Conservation (phyloP, 2,113 vertebrate species). For the Jaculus jaculus region DNA sequence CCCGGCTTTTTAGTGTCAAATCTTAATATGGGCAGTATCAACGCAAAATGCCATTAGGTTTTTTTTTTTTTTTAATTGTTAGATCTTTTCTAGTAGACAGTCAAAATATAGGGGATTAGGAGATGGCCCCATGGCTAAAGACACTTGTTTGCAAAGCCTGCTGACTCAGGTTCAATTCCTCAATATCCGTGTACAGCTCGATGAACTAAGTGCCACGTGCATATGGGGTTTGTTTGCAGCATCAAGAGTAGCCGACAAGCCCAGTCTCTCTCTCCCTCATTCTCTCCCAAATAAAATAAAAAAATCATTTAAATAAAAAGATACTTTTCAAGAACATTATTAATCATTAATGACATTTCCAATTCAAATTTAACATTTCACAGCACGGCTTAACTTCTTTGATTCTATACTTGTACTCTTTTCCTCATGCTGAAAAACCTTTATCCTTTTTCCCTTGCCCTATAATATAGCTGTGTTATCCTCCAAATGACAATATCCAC, state of each 20-base stretch:
- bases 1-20: too few species aligned
- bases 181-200: too few species aligned
- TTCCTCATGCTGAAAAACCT: background rate
- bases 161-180: too few species aligned
- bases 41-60: background rate
- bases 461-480: background rate
- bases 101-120: too few species aligned
- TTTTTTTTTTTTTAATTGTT: background rate
- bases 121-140: too few species aligned
- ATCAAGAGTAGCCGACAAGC: too few species aligned
- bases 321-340: background rate
- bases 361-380: conserved; percentile 32
- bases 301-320: too few species aligned
- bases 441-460: background rate
- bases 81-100: background rate
- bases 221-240: too few species aligned
- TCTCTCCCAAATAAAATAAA: background rate
- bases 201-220: too few species aligned
- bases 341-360: conserved; percentile 1
- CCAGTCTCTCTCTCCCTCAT: too few species aligned
- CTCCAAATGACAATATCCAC: background rate
- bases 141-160: too few species aligned
- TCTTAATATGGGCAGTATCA: background rate
- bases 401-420: background rate
- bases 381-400: background rate